Conservation (phyloP, 2,797 vertebrate genomes). For the Linurgus olivaceus region DNA sequence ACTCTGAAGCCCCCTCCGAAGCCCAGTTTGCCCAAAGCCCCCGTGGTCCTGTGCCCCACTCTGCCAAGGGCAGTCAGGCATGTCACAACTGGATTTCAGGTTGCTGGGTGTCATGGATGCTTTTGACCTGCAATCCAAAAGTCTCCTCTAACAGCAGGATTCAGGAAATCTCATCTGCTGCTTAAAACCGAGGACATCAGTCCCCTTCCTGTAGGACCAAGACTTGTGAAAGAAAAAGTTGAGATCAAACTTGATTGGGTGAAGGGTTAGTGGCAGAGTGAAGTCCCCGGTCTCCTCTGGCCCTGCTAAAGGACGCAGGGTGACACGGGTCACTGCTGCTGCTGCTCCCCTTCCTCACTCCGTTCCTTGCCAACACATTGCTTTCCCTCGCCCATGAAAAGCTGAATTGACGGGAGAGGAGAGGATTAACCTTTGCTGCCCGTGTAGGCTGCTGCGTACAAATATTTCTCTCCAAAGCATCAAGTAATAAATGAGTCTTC, state of each 20-base stretch:
- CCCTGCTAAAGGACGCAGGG: neutral
- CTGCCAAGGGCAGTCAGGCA: neutral
- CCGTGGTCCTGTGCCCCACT: neutral
- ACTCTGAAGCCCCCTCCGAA: neutral
- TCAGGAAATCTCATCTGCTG: neutral
- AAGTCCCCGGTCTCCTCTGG: neutral
- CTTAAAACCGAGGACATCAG: neutral
- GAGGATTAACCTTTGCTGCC: conserved; percentile 62
- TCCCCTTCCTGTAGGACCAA: neutral
- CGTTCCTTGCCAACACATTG: neutral
- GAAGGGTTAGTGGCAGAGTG: neutral
- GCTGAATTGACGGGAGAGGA: conserved; percentile 6
- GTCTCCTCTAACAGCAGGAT: neutral
- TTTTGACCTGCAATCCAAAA: neutral
- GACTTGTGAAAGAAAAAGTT: neutral
- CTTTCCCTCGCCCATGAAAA: neutral
- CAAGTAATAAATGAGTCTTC: conserved; percentile 55
- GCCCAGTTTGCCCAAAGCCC: neutral
- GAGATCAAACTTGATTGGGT: neutral
- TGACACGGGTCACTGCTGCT: neutral
- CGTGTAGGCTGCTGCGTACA: neutral
- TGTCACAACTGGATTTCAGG: neutral
- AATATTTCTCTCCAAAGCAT: conserved; percentile 45
- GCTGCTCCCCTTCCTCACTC: neutral
- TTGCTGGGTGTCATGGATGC: neutral